Evolutionary conservation across 92 coral and sea anemone genomes (phyloP), one percentile per base, ranked within the genome.

Genomic region (Galaxea fascicularis): DNA sequence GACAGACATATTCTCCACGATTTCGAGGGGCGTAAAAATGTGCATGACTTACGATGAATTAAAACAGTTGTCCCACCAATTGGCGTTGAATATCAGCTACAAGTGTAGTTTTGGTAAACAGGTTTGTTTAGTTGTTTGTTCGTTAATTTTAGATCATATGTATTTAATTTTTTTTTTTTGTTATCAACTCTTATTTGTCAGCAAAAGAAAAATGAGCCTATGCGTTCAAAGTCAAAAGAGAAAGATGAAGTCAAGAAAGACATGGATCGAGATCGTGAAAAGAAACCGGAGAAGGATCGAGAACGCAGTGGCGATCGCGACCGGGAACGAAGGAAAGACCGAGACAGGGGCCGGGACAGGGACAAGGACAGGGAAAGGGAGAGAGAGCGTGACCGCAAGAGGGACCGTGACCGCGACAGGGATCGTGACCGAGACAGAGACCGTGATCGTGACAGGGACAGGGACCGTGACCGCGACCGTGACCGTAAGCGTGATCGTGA

Each of bases 401-500:
- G 93, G 72, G 85, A 82, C 65, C 58, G 91, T 52, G 91, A 86
- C 53, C 81, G 89, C 4, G 73, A 90, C 54, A 71, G 83, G 80
- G 68, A 77, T 44, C 70, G 86, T 70, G 49, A 82, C 10, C 54
- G 77, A 6, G 85, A 54, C 22, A 30, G 67, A 30, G 74, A 66
- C 39, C 77, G 95, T 3, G 88, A 82, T 49, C 80, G 86, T 24
- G 88, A 79, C 15, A 72, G 88, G 4, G 91, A 78, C 6, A 59
- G 95, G 29, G 88, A 91, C 73, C 80, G 93, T 70, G 76, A 82
- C 47, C 41, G 87, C 22, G 90, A 87, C 44, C 84, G 89, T 29
- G 80, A 94, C 73, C 65, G 88, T 10, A 87, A 79, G 16, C 46
- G 85, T 4, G 94, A 88, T 29, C 87, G 90, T 46, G 94, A 68